A percentile compares a stretch with the other conserved stretches of the same genome.
Conservation (phyloP, 2,888 invertebrate species). For the Eupithecia exiguata region DNA sequence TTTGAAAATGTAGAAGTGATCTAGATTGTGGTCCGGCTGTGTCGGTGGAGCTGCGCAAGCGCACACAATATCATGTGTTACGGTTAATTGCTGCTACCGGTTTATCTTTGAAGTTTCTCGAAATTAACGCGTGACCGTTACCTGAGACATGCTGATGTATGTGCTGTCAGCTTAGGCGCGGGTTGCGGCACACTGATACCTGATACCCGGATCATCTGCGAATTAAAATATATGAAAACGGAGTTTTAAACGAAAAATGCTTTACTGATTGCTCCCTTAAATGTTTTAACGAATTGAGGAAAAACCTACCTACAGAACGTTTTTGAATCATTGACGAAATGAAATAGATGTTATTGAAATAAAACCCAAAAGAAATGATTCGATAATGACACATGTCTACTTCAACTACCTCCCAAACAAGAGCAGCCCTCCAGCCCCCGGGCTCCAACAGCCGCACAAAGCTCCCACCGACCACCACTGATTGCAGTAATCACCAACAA, state of each 20-base stretch:
- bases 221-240: no score
- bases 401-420: no score
- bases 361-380: not conserved
- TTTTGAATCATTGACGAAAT: not conserved
- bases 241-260: not conserved
- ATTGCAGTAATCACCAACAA: slow-evolving; percentile 27
- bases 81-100: slow-evolving; percentile 42
- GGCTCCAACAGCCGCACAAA: not conserved
- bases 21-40: not conserved
- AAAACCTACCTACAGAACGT: not conserved
- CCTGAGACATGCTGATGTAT: slow-evolving; percentile 5
- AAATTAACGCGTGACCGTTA: slow-evolving; percentile 32
- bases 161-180: slow-evolving; percentile 2
- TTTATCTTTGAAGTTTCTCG: slow-evolving; percentile 33
- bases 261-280: not conserved
- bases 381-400: not conserved
- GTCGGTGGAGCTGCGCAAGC: slow-evolving; percentile 25
- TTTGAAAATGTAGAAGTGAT: not conserved
- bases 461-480: not conserved
- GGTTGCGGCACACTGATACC: not conserved
- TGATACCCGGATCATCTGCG: not conserved
- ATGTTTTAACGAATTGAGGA: not conserved
- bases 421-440: no score
- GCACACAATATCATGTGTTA: slow-evolving; percentile 39
- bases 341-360: not conserved